Evolutionary conservation across 1,140 invertebrate species (phyloP).

Genomic region (Drosophila littoralis): DNA sequence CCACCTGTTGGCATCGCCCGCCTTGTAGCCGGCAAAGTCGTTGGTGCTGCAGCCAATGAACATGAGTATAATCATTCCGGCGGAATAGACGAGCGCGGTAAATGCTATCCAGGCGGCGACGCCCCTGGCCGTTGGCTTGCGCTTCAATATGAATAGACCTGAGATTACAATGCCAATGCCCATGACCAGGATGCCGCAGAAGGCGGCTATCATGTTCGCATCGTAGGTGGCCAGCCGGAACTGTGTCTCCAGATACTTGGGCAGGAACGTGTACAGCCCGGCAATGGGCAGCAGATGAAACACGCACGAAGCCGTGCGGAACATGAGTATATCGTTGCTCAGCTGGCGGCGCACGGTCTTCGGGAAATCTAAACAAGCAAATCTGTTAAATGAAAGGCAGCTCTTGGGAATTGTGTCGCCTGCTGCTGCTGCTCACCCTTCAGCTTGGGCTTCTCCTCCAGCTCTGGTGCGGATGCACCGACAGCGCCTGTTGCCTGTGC

Average conservation of each 20-base stretch:
- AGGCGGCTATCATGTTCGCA: constrained; percentile 95
- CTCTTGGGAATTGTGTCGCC: too few relatives aligned
- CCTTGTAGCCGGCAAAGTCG: constrained; percentile 89
- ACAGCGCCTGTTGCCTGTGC: constrained; percentile 24
- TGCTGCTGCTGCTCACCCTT: constrained; percentile 46
- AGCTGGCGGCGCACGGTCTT: constrained; percentile 93
- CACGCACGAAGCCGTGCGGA: constrained; percentile 94
- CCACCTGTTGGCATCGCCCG: constrained; percentile 59
- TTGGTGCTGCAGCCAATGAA: constrained; percentile 95
- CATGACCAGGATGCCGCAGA: constrained; percentile 96
- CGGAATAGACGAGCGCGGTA: constrained; percentile 93
- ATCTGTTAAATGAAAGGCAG: neutral
- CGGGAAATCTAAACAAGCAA: constrained; percentile 89
- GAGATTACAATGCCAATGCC: constrained; percentile 94
- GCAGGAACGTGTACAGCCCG: constrained; percentile 96
- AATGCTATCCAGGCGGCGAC: constrained; percentile 96
- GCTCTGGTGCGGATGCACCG: constrained; percentile 32
- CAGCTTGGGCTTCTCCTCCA: constrained; percentile 74
- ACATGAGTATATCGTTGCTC: constrained; percentile 95
- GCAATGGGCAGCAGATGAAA: constrained; percentile 95
- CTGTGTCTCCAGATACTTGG: constrained; percentile 96
- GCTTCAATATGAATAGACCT: constrained; percentile 92
- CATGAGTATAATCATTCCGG: constrained; percentile 94
- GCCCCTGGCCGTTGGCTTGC: constrained; percentile 92
- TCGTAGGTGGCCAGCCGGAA: constrained; percentile 94